Percentiles rank a stretch among this genome's conserved stretches.
These are phyloP conservation scores for Rissa tridactyla DNA, from an alignment of 2,113 vertebrate species.

Conservation along the genomic window DNA sequence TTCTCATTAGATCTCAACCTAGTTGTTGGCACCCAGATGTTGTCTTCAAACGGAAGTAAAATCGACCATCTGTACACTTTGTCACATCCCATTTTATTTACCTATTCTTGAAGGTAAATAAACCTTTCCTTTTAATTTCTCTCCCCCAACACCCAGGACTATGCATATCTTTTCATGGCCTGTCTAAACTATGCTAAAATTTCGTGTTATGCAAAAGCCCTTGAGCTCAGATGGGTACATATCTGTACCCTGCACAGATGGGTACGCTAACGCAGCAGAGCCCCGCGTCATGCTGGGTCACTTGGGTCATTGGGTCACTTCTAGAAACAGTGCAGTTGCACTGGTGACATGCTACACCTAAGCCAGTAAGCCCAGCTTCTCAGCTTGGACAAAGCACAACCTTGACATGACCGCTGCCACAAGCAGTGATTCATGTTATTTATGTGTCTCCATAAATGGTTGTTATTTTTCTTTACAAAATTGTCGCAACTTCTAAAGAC, in stretches of 20 bases:
- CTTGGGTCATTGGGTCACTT: neutral
- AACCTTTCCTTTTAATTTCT: neutral
- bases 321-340: neutral
- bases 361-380: neutral
- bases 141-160: neutral
- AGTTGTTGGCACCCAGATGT: neutral
- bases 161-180: neutral
- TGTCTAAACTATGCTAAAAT: neutral
- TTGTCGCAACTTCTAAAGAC: neutral
- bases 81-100: neutral
- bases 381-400: neutral
- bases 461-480: neutral
- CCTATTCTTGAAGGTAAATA: neutral
- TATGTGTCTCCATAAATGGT: neutral
- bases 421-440: neutral
- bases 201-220: neutral
- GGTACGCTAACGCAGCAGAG: rapidly evolving
- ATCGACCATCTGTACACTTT: neutral
- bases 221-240: neutral
- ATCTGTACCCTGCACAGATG: neutral
- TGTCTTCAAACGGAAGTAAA: neutral
- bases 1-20: neutral
- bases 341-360: neutral
- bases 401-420: neutral
- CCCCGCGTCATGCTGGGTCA: neutral